Evolutionary conservation across 2,888 invertebrate species (phyloP).

Genomic region (Margaritifera margaritifera): DNA sequence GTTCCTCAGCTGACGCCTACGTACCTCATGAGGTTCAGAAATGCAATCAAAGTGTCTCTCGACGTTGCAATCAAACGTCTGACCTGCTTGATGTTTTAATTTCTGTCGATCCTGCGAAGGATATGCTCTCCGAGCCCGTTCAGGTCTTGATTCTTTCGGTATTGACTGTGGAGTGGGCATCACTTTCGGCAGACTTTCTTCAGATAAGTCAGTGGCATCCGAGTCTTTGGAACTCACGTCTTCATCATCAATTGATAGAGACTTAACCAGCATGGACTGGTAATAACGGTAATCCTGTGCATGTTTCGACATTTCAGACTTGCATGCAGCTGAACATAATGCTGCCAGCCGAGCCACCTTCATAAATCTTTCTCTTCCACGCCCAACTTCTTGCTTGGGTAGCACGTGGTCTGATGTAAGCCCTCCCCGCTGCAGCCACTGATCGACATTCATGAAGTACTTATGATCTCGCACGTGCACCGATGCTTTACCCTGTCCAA

Average conservation of each 20-base stretch:
- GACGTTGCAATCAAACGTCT: constrained; percentile 11
- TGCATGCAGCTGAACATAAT: constrained; percentile 29
- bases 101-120: constrained; percentile 14
- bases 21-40: no score
- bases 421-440: constrained; percentile 64
- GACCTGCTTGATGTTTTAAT: constrained; percentile 20
- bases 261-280: constrained; percentile 11
- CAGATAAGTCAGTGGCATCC: constrained; percentile 18
- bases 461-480: constrained; percentile 56
- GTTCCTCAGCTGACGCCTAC: no score
- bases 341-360: constrained; percentile 35
- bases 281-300: constrained; percentile 15
- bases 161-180: no score
- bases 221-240: constrained; percentile 25
- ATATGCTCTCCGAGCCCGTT: constrained; percentile 22
- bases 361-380: constrained; percentile 29
- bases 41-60: no score
- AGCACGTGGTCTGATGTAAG: constrained; percentile 61
- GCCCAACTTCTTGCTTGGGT: constrained; percentile 26
- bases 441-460: constrained; percentile 58
- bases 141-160: constrained; percentile 5
- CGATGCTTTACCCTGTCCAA: constrained; percentile 66
- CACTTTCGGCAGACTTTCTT: not conserved
- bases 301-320: constrained; percentile 12
- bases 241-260: constrained; percentile 20